Conservation (phyloP, 2,797 vertebrate genomes). For the Lepus townsendii region DNA sequence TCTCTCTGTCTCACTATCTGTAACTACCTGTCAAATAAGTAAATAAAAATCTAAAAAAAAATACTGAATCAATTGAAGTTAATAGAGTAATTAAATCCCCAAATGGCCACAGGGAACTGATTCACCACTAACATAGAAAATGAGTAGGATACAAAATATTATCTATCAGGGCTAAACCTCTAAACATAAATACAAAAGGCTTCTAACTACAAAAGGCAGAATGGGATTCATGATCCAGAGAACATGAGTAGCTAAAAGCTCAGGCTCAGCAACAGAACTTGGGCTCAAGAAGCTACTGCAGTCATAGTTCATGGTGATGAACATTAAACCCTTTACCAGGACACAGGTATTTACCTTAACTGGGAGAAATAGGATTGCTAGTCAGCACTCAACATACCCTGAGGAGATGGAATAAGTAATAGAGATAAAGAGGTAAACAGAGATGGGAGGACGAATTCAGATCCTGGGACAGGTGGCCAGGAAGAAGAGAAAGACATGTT, state of each 20-base stretch:
- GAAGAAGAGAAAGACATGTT: not conserved
- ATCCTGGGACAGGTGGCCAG: not conserved
- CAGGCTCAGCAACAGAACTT: too few species aligned
- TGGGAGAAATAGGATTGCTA: not conserved
- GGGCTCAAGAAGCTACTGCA: too few species aligned
- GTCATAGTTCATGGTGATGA: too few species aligned
- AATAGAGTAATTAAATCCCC: not conserved
- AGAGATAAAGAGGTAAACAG: not conserved
- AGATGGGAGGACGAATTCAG: not conserved
- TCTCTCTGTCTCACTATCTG: too few species aligned
- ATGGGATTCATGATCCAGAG: too few species aligned
- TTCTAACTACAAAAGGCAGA: fast-evolving
- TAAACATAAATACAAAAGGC: not conserved
- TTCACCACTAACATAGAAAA: not conserved
- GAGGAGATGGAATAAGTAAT: not conserved
- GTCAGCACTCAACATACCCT: not conserved
- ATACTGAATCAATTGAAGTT: too few species aligned
- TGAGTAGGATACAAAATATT: not conserved
- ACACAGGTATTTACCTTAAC: not conserved
- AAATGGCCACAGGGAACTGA: not conserved
- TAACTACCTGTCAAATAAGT: too few species aligned
- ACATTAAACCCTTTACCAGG: too few species aligned
- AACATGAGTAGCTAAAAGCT: not conserved
- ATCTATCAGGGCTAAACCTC: constrained; percentile 23
- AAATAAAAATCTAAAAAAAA: too few species aligned